Evolutionary conservation across 2,113 vertebrate genomes (phyloP).

Genomic region (Pseudolaguvia tuberculata): DNA sequence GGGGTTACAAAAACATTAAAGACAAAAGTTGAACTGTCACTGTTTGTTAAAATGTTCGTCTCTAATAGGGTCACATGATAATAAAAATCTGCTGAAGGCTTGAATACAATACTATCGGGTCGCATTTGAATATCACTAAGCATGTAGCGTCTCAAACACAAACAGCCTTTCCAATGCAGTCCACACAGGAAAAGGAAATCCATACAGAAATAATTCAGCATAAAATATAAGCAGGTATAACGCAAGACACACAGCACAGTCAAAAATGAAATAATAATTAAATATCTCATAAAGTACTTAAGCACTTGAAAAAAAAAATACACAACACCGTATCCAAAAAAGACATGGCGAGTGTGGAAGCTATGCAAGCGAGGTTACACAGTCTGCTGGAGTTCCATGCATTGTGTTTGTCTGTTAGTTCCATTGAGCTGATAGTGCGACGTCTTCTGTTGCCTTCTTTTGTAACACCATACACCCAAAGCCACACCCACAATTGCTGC

Average conservation of each 20-base stretch:
- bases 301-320: too few species aligned
- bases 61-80: neutral
- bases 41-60: neutral
- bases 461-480: conserved; percentile 81
- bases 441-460: conserved; percentile 81
- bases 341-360: conserved; percentile 17
- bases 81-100: neutral
- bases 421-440: conserved; percentile 89
- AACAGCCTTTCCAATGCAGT: conserved; percentile 31
- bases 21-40: neutral
- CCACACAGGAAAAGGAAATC: conserved; percentile 29
- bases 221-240: conserved; percentile 20
- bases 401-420: conserved; percentile 77
- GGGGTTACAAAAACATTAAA: too few species aligned
- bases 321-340: conserved; percentile 19
- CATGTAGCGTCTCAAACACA: conserved; percentile 20
- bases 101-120: neutral
- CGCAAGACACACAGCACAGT: conserved; percentile 6
- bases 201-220: conserved; percentile 22
- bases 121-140: conserved; percentile 2
- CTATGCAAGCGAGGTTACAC: conserved; percentile 54
- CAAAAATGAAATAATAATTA: conserved; percentile 17
- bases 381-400: conserved; percentile 92
- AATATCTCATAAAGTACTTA: too few species aligned
- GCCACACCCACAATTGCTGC: conserved; percentile 67